Evolutionary conservation across 2,113 vertebrate species (phyloP).

Genomic region (Tupaia tana): DNA sequence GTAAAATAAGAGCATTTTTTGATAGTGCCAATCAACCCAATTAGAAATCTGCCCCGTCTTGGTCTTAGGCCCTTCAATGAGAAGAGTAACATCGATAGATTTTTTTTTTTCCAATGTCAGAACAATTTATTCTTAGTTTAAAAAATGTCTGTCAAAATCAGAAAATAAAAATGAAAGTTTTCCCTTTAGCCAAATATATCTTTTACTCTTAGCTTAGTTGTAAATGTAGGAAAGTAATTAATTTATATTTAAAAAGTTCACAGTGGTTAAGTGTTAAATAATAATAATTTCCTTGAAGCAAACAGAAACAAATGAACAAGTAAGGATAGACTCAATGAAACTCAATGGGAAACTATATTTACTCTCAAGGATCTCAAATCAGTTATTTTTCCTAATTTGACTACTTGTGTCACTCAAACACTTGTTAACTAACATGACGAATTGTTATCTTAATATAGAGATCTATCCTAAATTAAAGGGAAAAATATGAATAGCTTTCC

Average conservation of each 20-base stretch:
- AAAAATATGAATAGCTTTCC: not conserved
- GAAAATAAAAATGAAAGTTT: conserved; percentile 32
- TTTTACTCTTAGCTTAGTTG: conserved; percentile 44
- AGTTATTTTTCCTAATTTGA: conserved; percentile 20
- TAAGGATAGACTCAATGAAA: conserved; percentile 1
- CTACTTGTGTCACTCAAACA: not conserved
- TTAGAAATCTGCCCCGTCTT: conserved; percentile 34
- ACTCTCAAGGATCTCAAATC: not conserved
- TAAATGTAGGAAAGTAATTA: not conserved
- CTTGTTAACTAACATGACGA: not conserved
- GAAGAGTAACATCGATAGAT: conserved; percentile 38
- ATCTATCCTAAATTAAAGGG: not conserved
- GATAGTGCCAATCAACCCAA: conserved; percentile 59
- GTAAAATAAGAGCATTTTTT: conserved; percentile 66
- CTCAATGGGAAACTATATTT: not conserved
- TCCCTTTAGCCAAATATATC: not conserved
- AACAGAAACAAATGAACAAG: conserved; percentile 31
- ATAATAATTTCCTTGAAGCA: conserved; percentile 12
- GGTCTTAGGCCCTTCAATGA: conserved; percentile 40
- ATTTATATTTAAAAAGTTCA: conserved; percentile 34
- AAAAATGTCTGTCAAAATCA: conserved; percentile 40
- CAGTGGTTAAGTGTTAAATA: not conserved
- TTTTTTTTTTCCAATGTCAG: conserved; percentile 49
- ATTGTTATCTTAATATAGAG: not conserved
- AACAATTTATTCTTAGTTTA: conserved; percentile 50